Base-by-base conservation (phyloP, 2,113 vertebrate species). In the Solenodon paradoxus region DNA sequence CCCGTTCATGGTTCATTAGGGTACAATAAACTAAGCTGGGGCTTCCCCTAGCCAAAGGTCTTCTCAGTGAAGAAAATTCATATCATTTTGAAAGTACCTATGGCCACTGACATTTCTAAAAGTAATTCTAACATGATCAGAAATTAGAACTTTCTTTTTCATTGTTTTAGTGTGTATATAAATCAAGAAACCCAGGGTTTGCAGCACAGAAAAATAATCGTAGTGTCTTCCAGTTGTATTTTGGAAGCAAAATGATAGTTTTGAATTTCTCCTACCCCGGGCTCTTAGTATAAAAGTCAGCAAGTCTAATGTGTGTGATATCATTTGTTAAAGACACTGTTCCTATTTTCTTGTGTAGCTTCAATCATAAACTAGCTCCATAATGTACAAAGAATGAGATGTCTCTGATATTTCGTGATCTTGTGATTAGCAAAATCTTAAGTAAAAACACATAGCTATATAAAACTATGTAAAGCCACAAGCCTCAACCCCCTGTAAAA, bases 31-130 rank as follows among this genome's bases (percentile, higher is more conserved):
- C 15, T 53, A 45, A 63, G 6, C 1, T 80, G 32, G 9, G 55
- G 55, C 40, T 11, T 0, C 10, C 20, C 9, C 28, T 61, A 88
- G 38, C 11, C 32, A 68, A 92, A 92, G 19, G 0, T 71, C 75
- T 85, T 61, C 24, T 92, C 30, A n/a, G 5, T 66, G 32, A 87
- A 78, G 28, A 92, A 88, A 92, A 69, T 16, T 45, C n/a, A 94
- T 51, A 90, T 16, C 32, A 74, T 92, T 91, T 95, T 81, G 26
- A 75, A 91, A 89, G 40, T 51, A 55, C 80, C 64, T 66, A 20
- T 84, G 40, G 68, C 19, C 26, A 72, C 0, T 61, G 57, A 75
- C 32, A 92, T 93, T 93, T 95, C 78, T 79, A 94, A 94, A 92
- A 79, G 22, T 55, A 38, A 75, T 6, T 55, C n/a, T n/a, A n/a